phyloP scores from a whole-genome alignment of 2,797 vertebrate species.

The Menidia menidia region DNA sequence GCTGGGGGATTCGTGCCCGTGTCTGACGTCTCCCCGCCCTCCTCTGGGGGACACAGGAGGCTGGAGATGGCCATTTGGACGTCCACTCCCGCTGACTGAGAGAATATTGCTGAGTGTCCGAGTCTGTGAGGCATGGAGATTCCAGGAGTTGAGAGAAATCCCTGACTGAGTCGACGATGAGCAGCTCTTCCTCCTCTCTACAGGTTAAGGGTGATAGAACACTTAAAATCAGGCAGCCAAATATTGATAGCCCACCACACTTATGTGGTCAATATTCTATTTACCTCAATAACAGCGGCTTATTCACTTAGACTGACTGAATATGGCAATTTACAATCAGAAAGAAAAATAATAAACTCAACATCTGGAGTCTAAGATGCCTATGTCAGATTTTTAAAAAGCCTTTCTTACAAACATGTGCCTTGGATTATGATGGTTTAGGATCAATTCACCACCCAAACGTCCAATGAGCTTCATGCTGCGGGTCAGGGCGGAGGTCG shows the following conservation, averaged over 20 bases:
- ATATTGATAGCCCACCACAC: no score
- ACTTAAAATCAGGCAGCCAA: no score
- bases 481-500: constrained; percentile 13
- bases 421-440: no score
- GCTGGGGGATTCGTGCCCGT: constrained; percentile 74
- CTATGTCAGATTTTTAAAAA: no score
- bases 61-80: constrained; percentile 8
- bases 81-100: constrained; percentile 30
- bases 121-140: constrained; percentile 69
- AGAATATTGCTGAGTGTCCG: constrained; percentile 58
- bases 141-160: constrained; percentile 71
- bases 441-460: not conserved
- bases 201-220: not conserved
- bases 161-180: constrained; percentile 71
- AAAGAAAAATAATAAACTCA: no score
- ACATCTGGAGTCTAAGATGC: no score
- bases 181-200: constrained; percentile 45
- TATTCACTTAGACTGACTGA: no score
- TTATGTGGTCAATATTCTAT: no score
- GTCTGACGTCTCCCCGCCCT: constrained; percentile 37
- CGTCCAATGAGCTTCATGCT: not conserved
- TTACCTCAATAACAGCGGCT: no score
- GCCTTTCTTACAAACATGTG: no score
- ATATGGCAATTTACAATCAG: no score
- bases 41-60: constrained; percentile 19